Evolutionary conservation across 53 echinoderm and acorn worm species (phyloP), one percentile per base, ranked within the genome.

Genomic region (Holothuria scabra): DNA sequence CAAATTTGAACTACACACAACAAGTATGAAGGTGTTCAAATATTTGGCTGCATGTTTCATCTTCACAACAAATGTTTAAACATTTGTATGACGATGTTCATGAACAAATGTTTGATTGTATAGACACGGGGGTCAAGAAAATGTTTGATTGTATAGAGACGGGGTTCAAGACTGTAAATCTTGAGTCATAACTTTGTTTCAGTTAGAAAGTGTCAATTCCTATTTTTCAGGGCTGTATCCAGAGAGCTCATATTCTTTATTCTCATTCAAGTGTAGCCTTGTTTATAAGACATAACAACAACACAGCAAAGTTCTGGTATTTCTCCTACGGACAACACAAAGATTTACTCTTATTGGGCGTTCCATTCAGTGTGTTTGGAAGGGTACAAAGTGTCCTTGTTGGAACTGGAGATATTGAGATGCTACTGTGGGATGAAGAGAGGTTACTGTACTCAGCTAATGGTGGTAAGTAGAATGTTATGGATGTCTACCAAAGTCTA

Each of bases 381-480:
- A 46, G 18, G 5, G 25, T 72, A 48, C 44, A 13, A 0, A 72
- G 24, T 48, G 8, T n/a, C 7, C 48, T 48, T 21, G 72, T 72
- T 12, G 72, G 72, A 34, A 8, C 72, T 46, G 72, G 72, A 38
- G 72, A 72, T 48, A 46, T 44, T 34, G 72, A 72, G 49, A 72
- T 72, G 25, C 72, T 72, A 9, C 72, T 72, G 2, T 72, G 72
- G 72, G 72, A 72, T 72, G 72, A 72, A 4, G 72, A 72, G 46
- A 72, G 24, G 46, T 46, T 72, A 48, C 46, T 7, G 4, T 72
- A 72, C 25, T 72, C 72, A 2, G 72, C 72, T 72, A 72, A 72
- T 24, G 72, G 72, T 46, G 72, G 72, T 72, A 12, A 18, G 72
- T 72, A 72, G 0, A 18, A 52, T 52, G 52, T 16, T 52, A 52